Evolutionary conservation across 2,888 invertebrate genomes (phyloP).

Genomic region (Apamea epomidion): DNA sequence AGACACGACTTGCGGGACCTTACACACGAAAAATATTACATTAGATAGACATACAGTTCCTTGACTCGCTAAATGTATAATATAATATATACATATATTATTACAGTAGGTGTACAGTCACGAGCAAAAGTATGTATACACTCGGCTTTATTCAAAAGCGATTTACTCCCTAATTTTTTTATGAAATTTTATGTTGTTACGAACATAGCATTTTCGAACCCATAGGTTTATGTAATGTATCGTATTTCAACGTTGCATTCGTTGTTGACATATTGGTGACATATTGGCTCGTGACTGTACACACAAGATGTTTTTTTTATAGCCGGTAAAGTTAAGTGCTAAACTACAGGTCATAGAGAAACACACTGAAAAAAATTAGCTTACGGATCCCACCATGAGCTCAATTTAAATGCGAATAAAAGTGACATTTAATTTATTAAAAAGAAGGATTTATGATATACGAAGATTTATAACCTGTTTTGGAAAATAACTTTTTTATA

Average conservation of each 20-base stretch:
- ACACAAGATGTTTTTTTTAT: not conserved
- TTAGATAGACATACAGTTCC: conserved; percentile 37
- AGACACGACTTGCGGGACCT: conserved; percentile 47
- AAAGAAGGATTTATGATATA: not conserved
- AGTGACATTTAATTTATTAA: not conserved
- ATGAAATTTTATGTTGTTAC: too few relatives aligned
- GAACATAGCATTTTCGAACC: too few relatives aligned
- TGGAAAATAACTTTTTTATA: not conserved
- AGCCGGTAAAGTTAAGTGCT: too few relatives aligned
- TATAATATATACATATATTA: not conserved
- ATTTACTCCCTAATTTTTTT: too few relatives aligned
- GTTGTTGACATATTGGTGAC: too few relatives aligned
- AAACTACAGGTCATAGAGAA: not conserved
- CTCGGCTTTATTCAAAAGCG: too few relatives aligned
- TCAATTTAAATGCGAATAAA: not conserved
- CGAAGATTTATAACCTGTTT: not conserved
- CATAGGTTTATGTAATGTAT: too few relatives aligned
- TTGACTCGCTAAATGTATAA: conserved; percentile 30
- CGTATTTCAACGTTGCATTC: too few relatives aligned
- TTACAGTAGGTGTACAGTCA: not conserved
- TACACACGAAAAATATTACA: conserved; percentile 29
- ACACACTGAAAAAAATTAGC: not conserved
- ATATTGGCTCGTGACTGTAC: too few relatives aligned
- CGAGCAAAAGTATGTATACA: too few relatives aligned
- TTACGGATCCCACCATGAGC: not conserved